phyloP scores from a whole-genome alignment of 2,797 vertebrate genomes.

The Lagorchestes hirsutus region DNA sequence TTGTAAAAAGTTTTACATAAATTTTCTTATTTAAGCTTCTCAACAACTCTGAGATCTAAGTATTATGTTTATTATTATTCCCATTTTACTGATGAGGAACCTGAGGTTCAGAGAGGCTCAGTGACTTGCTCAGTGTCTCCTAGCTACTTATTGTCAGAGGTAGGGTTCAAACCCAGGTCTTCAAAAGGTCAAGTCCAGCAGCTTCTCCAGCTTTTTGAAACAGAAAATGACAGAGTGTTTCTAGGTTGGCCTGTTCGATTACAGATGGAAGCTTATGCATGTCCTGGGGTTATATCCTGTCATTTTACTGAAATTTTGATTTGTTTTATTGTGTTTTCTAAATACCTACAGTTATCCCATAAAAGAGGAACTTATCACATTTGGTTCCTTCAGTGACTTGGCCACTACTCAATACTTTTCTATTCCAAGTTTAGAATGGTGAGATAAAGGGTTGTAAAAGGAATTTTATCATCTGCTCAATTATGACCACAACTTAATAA shows the following conservation, averaged over 20 bases:
- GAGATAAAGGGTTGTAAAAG: background rate
- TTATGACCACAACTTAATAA: background rate
- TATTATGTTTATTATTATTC: background rate
- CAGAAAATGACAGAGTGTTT: background rate
- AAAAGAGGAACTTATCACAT: slow-evolving; percentile 25
- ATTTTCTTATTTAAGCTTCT: background rate
- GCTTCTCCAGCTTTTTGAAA: background rate
- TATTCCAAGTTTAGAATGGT: slow-evolving; percentile 39
- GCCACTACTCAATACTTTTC: background rate
- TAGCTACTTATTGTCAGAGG: background rate
- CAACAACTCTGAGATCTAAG: background rate
- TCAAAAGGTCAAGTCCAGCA: background rate
- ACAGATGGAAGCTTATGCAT: background rate
- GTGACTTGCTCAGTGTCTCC: background rate
- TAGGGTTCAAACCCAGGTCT: background rate
- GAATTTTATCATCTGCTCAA: background rate
- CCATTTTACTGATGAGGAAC: background rate
- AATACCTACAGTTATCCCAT: background rate
- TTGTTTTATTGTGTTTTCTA: background rate
- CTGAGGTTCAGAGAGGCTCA: background rate
- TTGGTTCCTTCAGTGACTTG: slow-evolving; percentile 1
- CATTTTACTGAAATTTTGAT: slow-evolving; percentile 21
- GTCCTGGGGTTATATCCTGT: background rate
- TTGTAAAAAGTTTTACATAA: background rate
- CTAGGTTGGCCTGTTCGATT: slow-evolving; percentile 1